Conservation (phyloP, 2,888 invertebrate species). For the Drosophila quinaria region DNA sequence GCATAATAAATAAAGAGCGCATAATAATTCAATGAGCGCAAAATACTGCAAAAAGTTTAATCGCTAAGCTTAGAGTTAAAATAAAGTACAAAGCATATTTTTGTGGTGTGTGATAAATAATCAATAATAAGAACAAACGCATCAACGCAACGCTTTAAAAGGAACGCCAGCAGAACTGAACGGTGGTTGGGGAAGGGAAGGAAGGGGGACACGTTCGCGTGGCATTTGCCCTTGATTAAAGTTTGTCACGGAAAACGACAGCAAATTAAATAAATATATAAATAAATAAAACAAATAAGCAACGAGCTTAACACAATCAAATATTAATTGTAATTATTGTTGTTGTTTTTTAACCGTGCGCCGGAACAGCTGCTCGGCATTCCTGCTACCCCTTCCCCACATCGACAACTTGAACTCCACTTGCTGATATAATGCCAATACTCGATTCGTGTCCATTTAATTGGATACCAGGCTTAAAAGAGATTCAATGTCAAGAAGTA, state of each 20-base stretch:
- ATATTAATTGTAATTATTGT: conserved; percentile 10
- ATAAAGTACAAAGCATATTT: conserved; percentile 11
- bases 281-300: conserved; percentile 5
- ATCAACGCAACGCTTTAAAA: conserved; percentile 3
- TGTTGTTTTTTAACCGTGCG: background rate
- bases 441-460: conserved; percentile 70
- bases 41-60: conserved; percentile 40
- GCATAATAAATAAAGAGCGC: conserved; percentile 4
- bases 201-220: conserved; percentile 26
- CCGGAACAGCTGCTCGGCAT: conserved; percentile 11
- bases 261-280: conserved; percentile 10
- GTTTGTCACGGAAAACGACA: conserved; percentile 31
- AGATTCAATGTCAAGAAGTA: conserved; percentile 85
- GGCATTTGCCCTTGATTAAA: conserved; percentile 51
- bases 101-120: conserved; percentile 61
- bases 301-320: conserved; percentile 5
- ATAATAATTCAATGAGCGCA: conserved; percentile 23
- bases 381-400: background rate
- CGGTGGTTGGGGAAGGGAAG: conserved; percentile 21
- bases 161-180: background rate
- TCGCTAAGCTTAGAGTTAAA: conserved; percentile 19
- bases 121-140: conserved; percentile 57
- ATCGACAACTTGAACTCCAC: background rate
- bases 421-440: conserved; percentile 69
- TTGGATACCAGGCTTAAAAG: conserved; percentile 75